Evolutionary conservation across 2,888 invertebrate species (phyloP), one percentile per base, ranked within the genome.

Genomic region (Cordilura impudica): DNA sequence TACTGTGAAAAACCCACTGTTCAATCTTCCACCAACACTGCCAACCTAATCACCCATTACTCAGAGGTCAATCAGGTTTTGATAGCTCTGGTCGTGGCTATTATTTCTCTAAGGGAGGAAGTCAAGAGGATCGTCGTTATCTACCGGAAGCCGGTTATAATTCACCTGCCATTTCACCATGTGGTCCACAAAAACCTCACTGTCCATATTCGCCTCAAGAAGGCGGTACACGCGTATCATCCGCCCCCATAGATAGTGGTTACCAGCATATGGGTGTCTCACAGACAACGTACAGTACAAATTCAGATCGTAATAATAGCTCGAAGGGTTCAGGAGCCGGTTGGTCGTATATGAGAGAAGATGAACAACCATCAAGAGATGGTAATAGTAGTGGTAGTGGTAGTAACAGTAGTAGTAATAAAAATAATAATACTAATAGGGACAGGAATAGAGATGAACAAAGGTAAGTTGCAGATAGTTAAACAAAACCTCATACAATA

Each of bases 41-140:
- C 66, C 54, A 39, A 8, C 21, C 39, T 26, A 39, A 10, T 7
- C 16, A 26, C 16, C 18, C 26, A n/a, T 10, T 16, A n/a, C n/a
- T n/a, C 16, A 92, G 93, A 51, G 93, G 93, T 1, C 91, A 92
- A 83, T 91, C 93, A 1, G 93, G 93, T 6, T 93, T 92, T 90
- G 93, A 93, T 86, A 92, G 91, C 43, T 91, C 92, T 35, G 93
- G 93, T 19, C 88, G 92, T 54, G 93, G 93, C 53, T 93, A 93
- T 86, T 93, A 93, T 87, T 93, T 92, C 87, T 92, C 92, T 7
- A 91, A 91, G 14, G 88, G 91, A 10, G 2, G 47, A 39, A 69
- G 75, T 54, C 92, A 92, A 69, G 85, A 86, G 58, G 85, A 87
- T 74, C 81, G 82, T n/a, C 79, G 66, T 39, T 82, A 82, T 63